Base-by-base conservation (phyloP, 2,113 vertebrate genomes). In the Prochilodus magdalenae region DNA sequence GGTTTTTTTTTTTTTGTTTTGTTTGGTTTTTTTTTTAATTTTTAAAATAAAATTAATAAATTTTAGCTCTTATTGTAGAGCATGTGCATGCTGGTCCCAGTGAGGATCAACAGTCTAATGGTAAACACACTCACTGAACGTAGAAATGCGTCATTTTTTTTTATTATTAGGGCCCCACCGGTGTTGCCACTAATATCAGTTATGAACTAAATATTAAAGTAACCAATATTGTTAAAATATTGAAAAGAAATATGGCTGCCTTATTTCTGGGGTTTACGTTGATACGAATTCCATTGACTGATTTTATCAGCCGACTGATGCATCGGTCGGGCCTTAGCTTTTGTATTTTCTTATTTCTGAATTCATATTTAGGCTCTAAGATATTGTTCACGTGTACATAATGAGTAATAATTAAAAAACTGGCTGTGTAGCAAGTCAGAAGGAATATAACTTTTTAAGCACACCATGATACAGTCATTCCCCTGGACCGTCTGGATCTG, bases 41-140 rank as follows among this genome's bases (percentile, higher is more conserved):
- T n/a, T n/a, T n/a, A n/a, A n/a, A n/a, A n/a, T n/a, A n/a, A n/a
- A n/a, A n/a, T n/a, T n/a, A n/a, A n/a, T n/a, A 1, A 1, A 10
- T 65, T 65, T 40, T 27, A 24, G 73, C 73, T 84, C 65, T 80
- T 67, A 71, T 40, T 24, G 47, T 72, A 75, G 70, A 73, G 40
- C 51, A 59, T 4, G 33, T 15, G 2, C 29, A 27, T 75, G 49
- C 73, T 51, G 51, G 60, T 79, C 71, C 33, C 24, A 20, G 27
- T 53, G 30, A 13, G 26, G 62, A 77, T 49, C 55, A 18, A 5
- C 12, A 57, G 60, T 4, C 5, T 5, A 30, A 51, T 30, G 22
- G 44, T 16, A 63, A 71, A 63, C 67, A 3, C 51, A 49, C 24
- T 67, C 53, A 53, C 20, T 44, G 55, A 73, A 76, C 36, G 63